Conservation (phyloP, 2,113 vertebrate species). For the Odobenus rosmarus region DNA sequence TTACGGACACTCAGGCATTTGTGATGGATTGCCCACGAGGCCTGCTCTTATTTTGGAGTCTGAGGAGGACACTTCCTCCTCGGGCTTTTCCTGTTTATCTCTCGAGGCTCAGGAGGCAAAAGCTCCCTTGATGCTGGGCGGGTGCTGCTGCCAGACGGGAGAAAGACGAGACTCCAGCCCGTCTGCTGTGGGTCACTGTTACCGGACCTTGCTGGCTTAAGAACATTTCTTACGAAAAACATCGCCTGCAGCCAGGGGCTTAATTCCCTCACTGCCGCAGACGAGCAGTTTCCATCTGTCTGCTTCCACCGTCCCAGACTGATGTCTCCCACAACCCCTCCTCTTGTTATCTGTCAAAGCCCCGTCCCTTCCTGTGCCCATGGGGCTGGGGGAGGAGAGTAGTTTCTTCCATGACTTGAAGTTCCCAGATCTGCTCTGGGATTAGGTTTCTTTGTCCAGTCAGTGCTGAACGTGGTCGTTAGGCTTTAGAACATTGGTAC, state of each 20-base stretch:
- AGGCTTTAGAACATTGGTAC: neutral
- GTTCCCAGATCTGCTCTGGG: neutral
- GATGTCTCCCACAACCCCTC: neutral
- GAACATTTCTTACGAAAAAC: neutral
- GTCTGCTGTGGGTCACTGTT: neutral
- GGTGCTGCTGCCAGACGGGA: neutral
- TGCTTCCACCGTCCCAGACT: neutral
- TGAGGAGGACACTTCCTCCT: neutral
- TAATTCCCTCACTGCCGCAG: neutral
- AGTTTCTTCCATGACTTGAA: accelerated
- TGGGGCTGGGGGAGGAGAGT: neutral
- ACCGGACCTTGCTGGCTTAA: neutral
- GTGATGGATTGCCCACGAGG: accelerated
- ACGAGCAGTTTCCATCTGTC: neutral
- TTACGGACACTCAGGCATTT: neutral
- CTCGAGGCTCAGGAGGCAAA: neutral
- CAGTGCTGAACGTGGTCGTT: neutral
- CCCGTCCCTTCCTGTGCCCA: too few species aligned
- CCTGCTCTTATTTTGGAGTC: neutral
- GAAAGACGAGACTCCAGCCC: neutral
- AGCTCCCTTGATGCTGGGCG: neutral
- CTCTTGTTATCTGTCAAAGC: neutral
- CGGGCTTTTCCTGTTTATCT: constrained; percentile 49
- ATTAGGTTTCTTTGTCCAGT: neutral
- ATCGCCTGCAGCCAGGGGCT: neutral